Evolutionary conservation across 2,888 invertebrate species (phyloP).

Genomic region (Seladonia tumulorum): DNA sequence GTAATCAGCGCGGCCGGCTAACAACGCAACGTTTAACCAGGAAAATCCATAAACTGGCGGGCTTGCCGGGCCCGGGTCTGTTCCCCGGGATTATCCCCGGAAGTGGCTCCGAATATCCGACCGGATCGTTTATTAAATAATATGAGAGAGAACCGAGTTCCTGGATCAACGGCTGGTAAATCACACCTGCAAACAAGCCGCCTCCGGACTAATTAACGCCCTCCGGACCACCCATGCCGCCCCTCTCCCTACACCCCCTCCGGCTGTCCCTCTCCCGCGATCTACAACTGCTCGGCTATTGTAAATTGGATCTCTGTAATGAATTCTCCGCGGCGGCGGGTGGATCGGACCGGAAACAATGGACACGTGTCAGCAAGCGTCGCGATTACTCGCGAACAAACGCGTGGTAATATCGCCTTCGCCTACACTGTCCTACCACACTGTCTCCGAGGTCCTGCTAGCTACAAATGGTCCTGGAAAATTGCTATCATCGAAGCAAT

Average conservation of each 20-base stretch:
- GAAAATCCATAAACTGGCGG: constrained; percentile 63
- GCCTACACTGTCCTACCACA: neutral
- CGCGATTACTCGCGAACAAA: constrained; percentile 18
- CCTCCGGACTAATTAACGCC: constrained; percentile 59
- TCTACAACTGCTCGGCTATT: constrained; percentile 35
- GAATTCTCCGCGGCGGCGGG: constrained; percentile 33
- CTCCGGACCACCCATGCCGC: constrained; percentile 15
- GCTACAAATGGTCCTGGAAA: neutral
- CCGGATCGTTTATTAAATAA: constrained; percentile 70
- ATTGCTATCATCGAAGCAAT: neutral
- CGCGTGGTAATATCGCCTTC: neutral
- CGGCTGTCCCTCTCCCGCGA: neutral
- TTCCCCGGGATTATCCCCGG: constrained; percentile 53
- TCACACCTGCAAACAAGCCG: constrained; percentile 54
- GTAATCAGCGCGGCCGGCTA: constrained; percentile 53
- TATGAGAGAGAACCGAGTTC: constrained; percentile 49
- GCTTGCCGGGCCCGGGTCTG: neutral
- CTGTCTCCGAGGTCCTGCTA: neutral
- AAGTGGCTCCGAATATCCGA: constrained; percentile 55
- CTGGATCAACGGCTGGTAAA: constrained; percentile 62
- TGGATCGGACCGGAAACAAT: neutral
- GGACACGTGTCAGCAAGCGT: constrained; percentile 32
- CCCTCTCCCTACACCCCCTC: neutral
- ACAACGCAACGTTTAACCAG: constrained; percentile 44
- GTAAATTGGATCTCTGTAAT: constrained; percentile 49